Percentiles rank a stretch among this genome's conserved stretches.
phyloP scores from a whole-genome alignment of 1,140 invertebrate genomes.

The Drosophila willistoni region DNA sequence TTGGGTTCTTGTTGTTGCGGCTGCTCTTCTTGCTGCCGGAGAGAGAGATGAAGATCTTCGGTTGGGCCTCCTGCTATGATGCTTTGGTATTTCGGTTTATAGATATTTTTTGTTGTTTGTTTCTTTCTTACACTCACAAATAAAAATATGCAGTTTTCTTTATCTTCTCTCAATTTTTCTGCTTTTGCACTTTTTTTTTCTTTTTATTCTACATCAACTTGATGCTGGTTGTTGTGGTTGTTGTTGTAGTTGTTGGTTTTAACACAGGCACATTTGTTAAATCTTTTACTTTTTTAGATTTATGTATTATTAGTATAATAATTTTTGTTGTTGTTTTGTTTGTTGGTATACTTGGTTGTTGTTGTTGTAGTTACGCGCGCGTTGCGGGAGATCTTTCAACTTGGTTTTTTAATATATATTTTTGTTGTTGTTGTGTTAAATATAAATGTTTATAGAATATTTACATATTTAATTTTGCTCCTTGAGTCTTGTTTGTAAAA shows the following conservation, averaged over 20 bases:
- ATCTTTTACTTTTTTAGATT: constrained; percentile 36
- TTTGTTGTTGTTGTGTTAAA: constrained; percentile 51
- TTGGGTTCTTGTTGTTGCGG: constrained; percentile 6
- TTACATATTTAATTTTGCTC: constrained; percentile 57
- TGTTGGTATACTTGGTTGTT: constrained; percentile 59
- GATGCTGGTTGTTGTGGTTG: constrained; percentile 34
- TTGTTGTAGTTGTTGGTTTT: constrained; percentile 46
- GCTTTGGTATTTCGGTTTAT: constrained; percentile 23
- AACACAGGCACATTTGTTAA: constrained; percentile 81
- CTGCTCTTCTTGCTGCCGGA: constrained; percentile 19
- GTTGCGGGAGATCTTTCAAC: constrained; percentile 54
- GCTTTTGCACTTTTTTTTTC: constrained; percentile 32
- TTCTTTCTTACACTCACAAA: constrained; percentile 6
- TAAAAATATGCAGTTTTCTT: constrained; percentile 18
- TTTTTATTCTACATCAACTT: constrained; percentile 4
- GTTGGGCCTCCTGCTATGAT: constrained; percentile 49
- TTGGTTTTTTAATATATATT: constrained; percentile 19
- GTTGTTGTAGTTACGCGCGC: constrained; percentile 53
- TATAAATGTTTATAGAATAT: constrained; percentile 73
- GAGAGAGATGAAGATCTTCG: constrained; percentile 1
- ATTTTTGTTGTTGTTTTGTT: constrained; percentile 32
- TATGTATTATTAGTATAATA: constrained; percentile 65
- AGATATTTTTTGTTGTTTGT: background rate
- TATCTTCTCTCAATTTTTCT: constrained; percentile 21
- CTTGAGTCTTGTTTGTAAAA: constrained; percentile 62